Base-by-base conservation (phyloP, 2,888 invertebrate genomes). In the Cantharis nigra region DNA sequence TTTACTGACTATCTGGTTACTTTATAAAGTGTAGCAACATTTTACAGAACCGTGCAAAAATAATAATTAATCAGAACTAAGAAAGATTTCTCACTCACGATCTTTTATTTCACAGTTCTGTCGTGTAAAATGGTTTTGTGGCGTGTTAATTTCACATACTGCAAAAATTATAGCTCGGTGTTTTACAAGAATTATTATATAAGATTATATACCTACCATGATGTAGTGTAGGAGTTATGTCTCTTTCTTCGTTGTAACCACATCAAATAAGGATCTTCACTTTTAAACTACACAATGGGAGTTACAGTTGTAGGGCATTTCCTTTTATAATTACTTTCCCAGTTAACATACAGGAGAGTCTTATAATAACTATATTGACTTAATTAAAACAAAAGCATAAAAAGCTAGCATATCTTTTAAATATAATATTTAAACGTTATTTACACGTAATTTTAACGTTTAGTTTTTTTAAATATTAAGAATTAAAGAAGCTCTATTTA, bases 51-150 rank as follows among this genome's bases (percentile, higher is more conserved):
- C 75, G 30, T 74, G 74, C 74, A 74, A 79, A 78, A 77, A 80
- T 78, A 77, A 72, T 78, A 80, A 80, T 81, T 80, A 81, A 81
- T 81, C 81, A 81, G 78, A 70, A 67, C 18, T 20, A n/a, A 67
- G 3, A 64, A 64, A 18, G 26, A 67, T 80, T 81, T 81, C 80
- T 79, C 80, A 79, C 80, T 79, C 80, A 67, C 74, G 49, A 77
- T 64, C 74, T 70, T 79, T 81, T 79, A 80, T 81, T 80, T 74
- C 81, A 69, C 70, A 78, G 74, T 80, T 81, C 72, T 74, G 81
- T 79, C 79, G 76, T 77, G 76, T 70, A 73, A 76, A 79, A 76
- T 79, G 76, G 78, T 28, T 76, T 70, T 75, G 78, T 77, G 79
- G 80, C 75, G 74, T 77, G 75, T 71, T 80, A 79, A 79, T 79